Evolutionary conservation across 2,113 vertebrate species (phyloP), one percentile per base, ranked within the genome.

Genomic region (Trematomus loennbergii): DNA sequence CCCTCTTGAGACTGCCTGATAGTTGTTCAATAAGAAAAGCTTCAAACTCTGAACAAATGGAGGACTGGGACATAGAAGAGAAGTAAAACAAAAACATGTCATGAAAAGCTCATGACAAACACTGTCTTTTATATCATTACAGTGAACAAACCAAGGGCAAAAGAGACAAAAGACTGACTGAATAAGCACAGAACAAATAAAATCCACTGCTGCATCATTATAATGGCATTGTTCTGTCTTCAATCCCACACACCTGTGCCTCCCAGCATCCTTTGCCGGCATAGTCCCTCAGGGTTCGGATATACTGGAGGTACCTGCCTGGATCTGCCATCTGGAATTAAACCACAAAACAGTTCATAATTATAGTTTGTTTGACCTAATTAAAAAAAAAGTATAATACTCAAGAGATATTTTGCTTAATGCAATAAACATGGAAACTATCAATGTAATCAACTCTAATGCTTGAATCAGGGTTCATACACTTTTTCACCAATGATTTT

Each of bases 201-300:
- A 66, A n/a, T 45, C 3, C 36, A 46, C 36, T 62, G 2, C 25
- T 50, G 49, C 6, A 12, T 55, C 16, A 59, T 59, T 16, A 45
- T 45, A 20, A 49, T 63, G 46, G 3, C 1, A 45, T 72, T 52
- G 16, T 11, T 48, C 9, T 13, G 20, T 50, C 22, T 43, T 63
- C 0, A 71, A 12, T 83, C 43, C 77, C 2, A 65, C 65, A 46
- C 55, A 93, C 98, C 97, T 99, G 97, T 8, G 98, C 98, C 87
- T 99, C 97, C 98, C 98, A 99, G 94, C 95, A 99, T 79, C 98
- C 98, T 91, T 96, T 97, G 46, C 95, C 92, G 25, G 98, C 97
- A 0, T 96, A 99, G 88, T 99, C 97, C 88, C 96, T 95, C 90
- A 99, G 96, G 75, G 96, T 97, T 83, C 98, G 94, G 67, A 98